These are phyloP conservation scores for Norana najaformis DNA, from an alignment of 2,888 invertebrate genomes.

Conservation along the genomic window DNA sequence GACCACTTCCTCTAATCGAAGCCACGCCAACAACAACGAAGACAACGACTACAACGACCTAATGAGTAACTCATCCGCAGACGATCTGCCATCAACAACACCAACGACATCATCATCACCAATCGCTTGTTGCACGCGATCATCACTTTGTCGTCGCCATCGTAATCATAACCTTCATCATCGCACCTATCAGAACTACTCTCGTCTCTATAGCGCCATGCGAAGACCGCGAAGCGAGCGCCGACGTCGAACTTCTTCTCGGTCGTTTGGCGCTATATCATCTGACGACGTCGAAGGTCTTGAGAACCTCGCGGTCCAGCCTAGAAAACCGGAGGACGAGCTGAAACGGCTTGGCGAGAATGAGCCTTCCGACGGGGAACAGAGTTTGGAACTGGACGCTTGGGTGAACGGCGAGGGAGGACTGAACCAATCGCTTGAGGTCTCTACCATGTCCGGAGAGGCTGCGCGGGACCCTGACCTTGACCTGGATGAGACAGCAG, in stretches of 20 bases:
- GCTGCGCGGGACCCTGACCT: not conserved
- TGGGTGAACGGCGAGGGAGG: not conserved
- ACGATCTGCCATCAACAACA: not conserved
- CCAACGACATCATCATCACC: not conserved
- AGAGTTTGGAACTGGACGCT: not conserved
- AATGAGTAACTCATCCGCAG: slow-evolving; percentile 7
- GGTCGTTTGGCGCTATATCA: not conserved
- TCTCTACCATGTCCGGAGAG: not conserved
- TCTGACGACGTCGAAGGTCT: not conserved
- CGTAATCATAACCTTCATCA: not conserved
- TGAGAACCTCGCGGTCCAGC: not conserved
- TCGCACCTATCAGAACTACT: not conserved
- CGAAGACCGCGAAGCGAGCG: not conserved
- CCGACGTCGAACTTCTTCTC: not conserved
- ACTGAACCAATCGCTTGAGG: too few species aligned
- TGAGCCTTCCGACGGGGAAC: not conserved
- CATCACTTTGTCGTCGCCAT: not conserved
- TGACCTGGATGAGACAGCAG: not conserved
- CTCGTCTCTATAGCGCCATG: not conserved
- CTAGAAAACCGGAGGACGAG: not conserved
- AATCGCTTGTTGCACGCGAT: not conserved
- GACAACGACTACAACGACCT: not conserved
- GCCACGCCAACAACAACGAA: not conserved
- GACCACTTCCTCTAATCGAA: not conserved
- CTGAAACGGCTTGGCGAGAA: not conserved